phyloP scores from a whole-genome alignment of 2,888 invertebrate genomes.

The Schizaphis graminum region DNA sequence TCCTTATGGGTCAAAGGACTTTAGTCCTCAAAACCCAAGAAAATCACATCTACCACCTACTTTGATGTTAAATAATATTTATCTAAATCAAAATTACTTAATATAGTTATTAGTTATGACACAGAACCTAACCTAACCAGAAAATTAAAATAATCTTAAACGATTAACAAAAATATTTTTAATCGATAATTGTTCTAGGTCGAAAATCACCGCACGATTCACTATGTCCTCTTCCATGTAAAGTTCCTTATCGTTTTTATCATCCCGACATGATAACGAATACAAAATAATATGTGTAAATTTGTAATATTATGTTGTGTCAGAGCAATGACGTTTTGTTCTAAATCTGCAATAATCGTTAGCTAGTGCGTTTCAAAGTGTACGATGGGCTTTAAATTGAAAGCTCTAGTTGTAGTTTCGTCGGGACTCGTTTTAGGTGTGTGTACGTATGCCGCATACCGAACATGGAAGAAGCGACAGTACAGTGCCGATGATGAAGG shows the following conservation, averaged over 20 bases:
- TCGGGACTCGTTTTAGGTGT: constrained; percentile 70
- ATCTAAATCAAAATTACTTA: background rate
- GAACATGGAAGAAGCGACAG: constrained; percentile 71
- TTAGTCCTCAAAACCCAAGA: background rate
- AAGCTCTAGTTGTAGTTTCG: constrained; percentile 66
- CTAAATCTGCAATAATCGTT: constrained; percentile 10
- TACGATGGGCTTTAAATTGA: constrained; percentile 63
- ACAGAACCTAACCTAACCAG: too few species aligned
- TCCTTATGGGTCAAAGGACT: background rate
- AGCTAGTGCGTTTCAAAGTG: background rate
- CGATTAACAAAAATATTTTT: background rate
- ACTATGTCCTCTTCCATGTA: constrained; percentile 53
- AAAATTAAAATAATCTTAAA: background rate
- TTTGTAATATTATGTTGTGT: constrained; percentile 38
- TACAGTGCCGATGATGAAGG: constrained; percentile 72
- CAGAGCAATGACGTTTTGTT: constrained; percentile 58
- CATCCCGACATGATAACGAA: constrained; percentile 35
- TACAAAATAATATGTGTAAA: constrained; percentile 31
- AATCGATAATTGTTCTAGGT: too few species aligned
- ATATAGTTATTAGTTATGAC: background rate
- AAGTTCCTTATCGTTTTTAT: constrained; percentile 49
- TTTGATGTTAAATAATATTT: background rate
- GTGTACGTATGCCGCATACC: constrained; percentile 71
- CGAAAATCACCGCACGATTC: background rate
- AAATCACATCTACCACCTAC: background rate